Percentiles rank a stretch among this genome's conserved stretches.
Conservation (phyloP, 2,797 vertebrate species). For the Pseudochirops cupreus region DNA sequence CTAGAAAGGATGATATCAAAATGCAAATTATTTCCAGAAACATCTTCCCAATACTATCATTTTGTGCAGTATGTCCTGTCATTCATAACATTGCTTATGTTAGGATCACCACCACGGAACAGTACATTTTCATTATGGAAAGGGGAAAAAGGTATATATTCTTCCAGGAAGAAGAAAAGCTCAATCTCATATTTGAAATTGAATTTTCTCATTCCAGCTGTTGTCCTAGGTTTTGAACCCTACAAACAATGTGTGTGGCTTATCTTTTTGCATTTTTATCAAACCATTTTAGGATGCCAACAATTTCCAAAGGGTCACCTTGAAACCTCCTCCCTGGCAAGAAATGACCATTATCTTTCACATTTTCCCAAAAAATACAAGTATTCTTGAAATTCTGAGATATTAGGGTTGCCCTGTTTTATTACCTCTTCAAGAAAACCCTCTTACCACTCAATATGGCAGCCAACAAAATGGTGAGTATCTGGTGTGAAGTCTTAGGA, state of each 20-base stretch:
- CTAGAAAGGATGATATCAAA: background rate
- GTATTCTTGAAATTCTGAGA: conserved; percentile 57
- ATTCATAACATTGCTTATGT: background rate
- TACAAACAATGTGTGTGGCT: conserved; percentile 47
- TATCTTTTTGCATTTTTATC: conserved; percentile 70
- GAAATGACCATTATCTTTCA: conserved; percentile 40
- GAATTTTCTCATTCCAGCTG: conserved; percentile 72
- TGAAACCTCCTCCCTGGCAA: conserved; percentile 46
- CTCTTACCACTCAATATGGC: background rate
- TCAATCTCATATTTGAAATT: conserved; percentile 64
- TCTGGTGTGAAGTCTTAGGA: background rate
- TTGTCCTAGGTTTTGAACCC: conserved; percentile 68
- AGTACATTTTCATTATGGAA: background rate
- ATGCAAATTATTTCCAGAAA: background rate
- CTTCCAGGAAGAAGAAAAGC: conserved; percentile 35
- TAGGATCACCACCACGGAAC: background rate
- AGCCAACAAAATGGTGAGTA: accelerated
- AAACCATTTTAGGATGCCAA: conserved; percentile 58
- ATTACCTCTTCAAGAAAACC: conserved; percentile 52
- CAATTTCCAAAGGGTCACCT: conserved; percentile 65
- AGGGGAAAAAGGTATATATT: background rate
- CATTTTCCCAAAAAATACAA: conserved; percentile 58
- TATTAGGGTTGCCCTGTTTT: conserved; percentile 21
- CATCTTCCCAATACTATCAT: accelerated
- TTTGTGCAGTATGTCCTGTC: background rate